Percentiles rank a stretch among this genome's conserved stretches.
Evolutionary conservation across 2,113 vertebrate genomes (phyloP).

Genomic region (Pachypanchax playfairii): DNA sequence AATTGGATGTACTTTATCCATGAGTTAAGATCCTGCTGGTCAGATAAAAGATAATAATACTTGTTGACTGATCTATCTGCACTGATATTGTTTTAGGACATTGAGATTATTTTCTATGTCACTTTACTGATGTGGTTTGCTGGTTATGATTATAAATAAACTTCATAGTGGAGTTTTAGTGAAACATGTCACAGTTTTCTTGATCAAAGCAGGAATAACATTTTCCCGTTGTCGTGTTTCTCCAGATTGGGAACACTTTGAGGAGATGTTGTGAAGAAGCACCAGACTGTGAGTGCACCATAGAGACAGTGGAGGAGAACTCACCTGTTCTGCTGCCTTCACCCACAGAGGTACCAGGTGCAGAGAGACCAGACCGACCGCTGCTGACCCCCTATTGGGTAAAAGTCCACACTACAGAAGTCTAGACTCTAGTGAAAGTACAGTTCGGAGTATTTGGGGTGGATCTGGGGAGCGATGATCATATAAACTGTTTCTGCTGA

Average conservation of each 20-base stretch:
- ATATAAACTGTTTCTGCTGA: background rate
- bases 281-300: slow-evolving; percentile 34
- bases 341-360: slow-evolving; percentile 36
- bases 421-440: background rate
- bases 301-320: slow-evolving; percentile 52
- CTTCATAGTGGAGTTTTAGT: too few species aligned
- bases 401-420: slow-evolving; percentile 33
- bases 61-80: too few species aligned
- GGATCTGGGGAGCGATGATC: background rate
- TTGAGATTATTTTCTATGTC: too few species aligned
- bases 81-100: background rate
- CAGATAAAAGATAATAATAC: too few species aligned
- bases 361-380: slow-evolving; percentile 1
- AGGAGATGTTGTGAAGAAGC: slow-evolving; percentile 59
- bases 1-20: too few species aligned
- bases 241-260: slow-evolving; percentile 57
- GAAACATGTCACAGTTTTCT: too few species aligned
- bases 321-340: slow-evolving; percentile 72
- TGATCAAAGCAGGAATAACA: too few species aligned
- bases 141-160: background rate
- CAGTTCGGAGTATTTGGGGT: background rate
- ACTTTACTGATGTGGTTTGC: background rate
- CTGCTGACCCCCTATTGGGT: slow-evolving; percentile 77
- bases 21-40: too few species aligned
- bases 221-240: slow-evolving; percentile 1